phyloP scores from a whole-genome alignment of 2,113 vertebrate species.

The Neolamprologus toae region DNA sequence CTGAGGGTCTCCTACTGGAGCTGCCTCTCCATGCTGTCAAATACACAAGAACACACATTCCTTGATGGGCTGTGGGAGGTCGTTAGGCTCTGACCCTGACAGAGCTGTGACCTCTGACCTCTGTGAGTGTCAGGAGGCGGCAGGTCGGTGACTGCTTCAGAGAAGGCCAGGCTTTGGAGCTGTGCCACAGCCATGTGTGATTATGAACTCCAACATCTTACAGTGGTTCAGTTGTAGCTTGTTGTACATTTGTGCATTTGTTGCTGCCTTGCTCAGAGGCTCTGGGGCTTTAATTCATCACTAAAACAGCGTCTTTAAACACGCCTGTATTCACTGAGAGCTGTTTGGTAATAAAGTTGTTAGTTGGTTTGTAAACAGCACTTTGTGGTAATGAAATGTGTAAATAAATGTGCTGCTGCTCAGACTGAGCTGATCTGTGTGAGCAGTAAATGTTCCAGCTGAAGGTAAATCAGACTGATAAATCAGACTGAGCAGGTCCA shows the following conservation, averaged over 20 bases:
- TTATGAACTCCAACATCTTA: background rate
- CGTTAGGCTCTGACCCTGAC: background rate
- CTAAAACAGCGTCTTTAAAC: background rate
- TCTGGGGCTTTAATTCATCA: conserved; percentile 2
- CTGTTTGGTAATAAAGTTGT: background rate
- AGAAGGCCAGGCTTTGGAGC: background rate
- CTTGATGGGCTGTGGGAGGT: background rate
- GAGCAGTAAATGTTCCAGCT: background rate
- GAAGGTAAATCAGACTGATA: background rate
- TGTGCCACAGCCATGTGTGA: background rate
- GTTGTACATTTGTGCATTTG: background rate
- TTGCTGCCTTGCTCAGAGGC: background rate
- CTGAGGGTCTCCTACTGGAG: conserved; percentile 21
- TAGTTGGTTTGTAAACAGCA: background rate
- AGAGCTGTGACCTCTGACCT: background rate
- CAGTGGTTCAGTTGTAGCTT: background rate
- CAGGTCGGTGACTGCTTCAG: conserved; percentile 11
- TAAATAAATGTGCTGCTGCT: background rate
- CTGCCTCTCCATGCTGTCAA: background rate
- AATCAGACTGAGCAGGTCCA: background rate
- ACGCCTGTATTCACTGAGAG: background rate
- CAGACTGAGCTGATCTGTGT: background rate
- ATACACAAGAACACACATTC: background rate
- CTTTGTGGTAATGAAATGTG: background rate
- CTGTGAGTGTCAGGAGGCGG: background rate